Evolutionary conservation across 2,888 invertebrate genomes (phyloP).

Genomic region (Leptinotarsa tumamoca): DNA sequence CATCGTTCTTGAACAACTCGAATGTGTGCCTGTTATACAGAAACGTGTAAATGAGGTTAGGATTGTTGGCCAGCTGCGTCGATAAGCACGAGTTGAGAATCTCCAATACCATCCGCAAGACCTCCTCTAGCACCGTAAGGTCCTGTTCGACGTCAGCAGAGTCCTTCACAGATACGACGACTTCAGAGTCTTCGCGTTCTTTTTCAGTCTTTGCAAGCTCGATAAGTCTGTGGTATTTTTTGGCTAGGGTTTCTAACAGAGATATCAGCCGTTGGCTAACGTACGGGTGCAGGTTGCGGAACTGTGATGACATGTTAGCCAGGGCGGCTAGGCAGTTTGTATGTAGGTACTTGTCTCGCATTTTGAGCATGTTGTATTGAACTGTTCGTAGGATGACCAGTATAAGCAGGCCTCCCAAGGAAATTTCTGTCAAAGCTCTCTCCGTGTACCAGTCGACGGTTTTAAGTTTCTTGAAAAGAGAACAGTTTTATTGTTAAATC

Average conservation of each 20-base stretch:
- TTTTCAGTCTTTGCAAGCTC: conserved; percentile 56
- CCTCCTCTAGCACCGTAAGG: conserved; percentile 81
- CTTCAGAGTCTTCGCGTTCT: conserved; percentile 47
- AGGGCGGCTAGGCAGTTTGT: conserved; percentile 98
- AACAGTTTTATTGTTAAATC: not conserved
- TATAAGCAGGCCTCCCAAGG: conserved; percentile 92
- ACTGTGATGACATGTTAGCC: conserved; percentile 97
- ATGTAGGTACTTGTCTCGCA: conserved; percentile 96
- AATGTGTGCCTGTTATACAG: conserved; percentile 94
- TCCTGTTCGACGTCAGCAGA: conserved; percentile 77
- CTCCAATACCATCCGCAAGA: conserved; percentile 95
- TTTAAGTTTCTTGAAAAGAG: conserved; percentile 80
- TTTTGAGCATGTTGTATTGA: conserved; percentile 97
- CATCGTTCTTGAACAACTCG: conserved; percentile 86
- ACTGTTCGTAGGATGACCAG: conserved; percentile 96
- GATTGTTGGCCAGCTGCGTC: conserved; percentile 87
- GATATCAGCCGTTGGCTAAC: conserved; percentile 95
- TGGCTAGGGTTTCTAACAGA: conserved; percentile 90
- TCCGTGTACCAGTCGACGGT: conserved; percentile 95
- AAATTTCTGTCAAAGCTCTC: conserved; percentile 89
- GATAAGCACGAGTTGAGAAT: conserved; percentile 96
- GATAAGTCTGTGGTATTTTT: conserved; percentile 80
- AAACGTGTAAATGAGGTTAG: conserved; percentile 94
- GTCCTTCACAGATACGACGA: conserved; percentile 52
- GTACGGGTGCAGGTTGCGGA: conserved; percentile 92